phyloP scores from a whole-genome alignment of 1,140 invertebrate species.

The Halictus rubicundus region DNA sequence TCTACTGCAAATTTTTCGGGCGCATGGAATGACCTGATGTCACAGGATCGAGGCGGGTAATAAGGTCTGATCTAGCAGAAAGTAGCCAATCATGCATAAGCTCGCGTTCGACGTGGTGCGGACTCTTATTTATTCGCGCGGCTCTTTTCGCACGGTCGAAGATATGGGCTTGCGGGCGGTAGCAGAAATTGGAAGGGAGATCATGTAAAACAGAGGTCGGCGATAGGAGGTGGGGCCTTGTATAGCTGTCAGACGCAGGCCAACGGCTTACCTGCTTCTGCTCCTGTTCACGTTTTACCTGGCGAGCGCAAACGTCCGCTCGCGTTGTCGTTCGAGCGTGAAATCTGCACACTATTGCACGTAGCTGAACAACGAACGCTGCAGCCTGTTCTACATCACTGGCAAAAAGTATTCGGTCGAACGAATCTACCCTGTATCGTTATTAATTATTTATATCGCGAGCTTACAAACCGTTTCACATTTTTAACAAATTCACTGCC shows the following conservation, averaged over 20 bases:
- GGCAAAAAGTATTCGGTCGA: too few species aligned
- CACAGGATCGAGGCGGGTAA: too few species aligned
- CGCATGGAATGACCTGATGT: too few species aligned
- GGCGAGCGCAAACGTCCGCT: conserved; percentile 35
- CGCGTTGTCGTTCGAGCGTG: conserved; percentile 37
- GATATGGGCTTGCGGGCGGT: neutral
- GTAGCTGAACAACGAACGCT: neutral
- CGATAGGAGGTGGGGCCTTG: neutral
- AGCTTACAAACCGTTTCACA: too few species aligned
- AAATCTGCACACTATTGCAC: neutral
- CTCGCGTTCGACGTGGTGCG: conserved; percentile 2
- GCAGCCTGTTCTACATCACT: too few species aligned
- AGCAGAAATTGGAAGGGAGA: conserved; percentile 13
- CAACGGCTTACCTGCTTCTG: conserved; percentile 24
- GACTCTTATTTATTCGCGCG: conserved; percentile 15
- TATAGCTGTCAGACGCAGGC: conserved; percentile 37
- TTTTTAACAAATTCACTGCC: too few species aligned
- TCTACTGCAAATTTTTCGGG: too few species aligned
- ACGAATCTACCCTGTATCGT: too few species aligned
- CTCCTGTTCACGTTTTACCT: conserved; percentile 49
- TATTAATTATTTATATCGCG: too few species aligned
- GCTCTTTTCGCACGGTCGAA: neutral
- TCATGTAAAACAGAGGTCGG: neutral
- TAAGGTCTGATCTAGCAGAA: too few species aligned
- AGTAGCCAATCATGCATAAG: too few species aligned